These are phyloP conservation scores for Ctenosaura bakeri DNA, from an alignment of 2,797 vertebrate species.

Conservation along the genomic window DNA sequence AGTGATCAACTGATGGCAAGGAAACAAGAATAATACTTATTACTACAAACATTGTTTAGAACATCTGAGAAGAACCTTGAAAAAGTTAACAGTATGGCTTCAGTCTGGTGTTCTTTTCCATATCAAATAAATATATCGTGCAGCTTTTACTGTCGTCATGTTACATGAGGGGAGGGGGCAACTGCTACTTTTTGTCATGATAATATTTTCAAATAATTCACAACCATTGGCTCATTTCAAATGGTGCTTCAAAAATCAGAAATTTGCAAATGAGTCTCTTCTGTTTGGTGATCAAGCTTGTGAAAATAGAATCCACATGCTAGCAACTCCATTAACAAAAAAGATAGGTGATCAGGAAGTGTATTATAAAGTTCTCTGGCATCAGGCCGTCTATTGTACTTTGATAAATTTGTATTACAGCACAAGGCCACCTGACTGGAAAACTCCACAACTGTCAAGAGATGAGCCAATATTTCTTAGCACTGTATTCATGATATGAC, in stretches of 20 bases:
- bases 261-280: constrained; percentile 30
- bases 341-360: constrained; percentile 30
- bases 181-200: constrained; percentile 73
- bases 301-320: constrained; percentile 21
- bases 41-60: constrained; percentile 75
- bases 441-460: constrained; percentile 36
- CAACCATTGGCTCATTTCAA: constrained; percentile 42
- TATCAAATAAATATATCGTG: constrained; percentile 69
- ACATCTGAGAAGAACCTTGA: constrained; percentile 71
- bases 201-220: constrained; percentile 74
- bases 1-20: constrained; percentile 67
- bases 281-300: constrained; percentile 52
- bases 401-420: constrained; percentile 30
- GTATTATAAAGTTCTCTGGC: not conserved
- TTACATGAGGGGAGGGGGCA: constrained; percentile 48
- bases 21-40: constrained; percentile 64
- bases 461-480: constrained; percentile 12
- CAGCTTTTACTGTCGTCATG: constrained; percentile 75
- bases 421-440: constrained; percentile 20
- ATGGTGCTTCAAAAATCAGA: constrained; percentile 27
- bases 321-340: constrained; percentile 38
- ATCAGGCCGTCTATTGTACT: constrained; percentile 6
- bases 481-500: constrained; percentile 19
- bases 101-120: constrained; percentile 74
- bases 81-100: constrained; percentile 73